Evolutionary conservation across 2,797 vertebrate genomes (phyloP), one percentile per base, ranked within the genome.

Genomic region (Chelmon rostratus): DNA sequence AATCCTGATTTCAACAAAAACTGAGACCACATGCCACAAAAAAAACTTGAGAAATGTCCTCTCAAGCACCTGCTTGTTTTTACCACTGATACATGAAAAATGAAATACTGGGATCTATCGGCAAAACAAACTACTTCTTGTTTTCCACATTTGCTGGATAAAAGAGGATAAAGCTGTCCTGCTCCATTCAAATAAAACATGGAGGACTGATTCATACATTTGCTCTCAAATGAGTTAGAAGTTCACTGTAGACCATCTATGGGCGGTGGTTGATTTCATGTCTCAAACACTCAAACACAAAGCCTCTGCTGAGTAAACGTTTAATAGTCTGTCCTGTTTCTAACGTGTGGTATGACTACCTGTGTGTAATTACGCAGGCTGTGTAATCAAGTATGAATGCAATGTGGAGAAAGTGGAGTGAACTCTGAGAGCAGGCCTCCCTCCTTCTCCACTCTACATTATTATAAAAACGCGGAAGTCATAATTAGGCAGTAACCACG

Each of bases 391-490:
- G 63, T 11, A 15, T 66, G 73, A 5, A 2, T 5, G 33, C 37
- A 3, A 7, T 8, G 25, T 1, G 16, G 21, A 9, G 33, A 65
- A 72, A 58, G n/a, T 56, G 33, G 58, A 7, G 18, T 16, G 6
- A 49, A 63, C 1, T 56, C 13, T 1, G 2, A 1, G 13, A 57
- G 47, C 56, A 66, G 81, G 77, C 81, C 82, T 78, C 65, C 15
- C 6, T 46, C 37, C 23, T 33, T 56, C 56, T 18, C 6, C 9
- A 7, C 54, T 37, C 23, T 53, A 42, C 54, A 5, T 65, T 72
- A 59, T 31, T 31, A 61, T 62, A 59, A 75, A 89, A 93, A 95
- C 83, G 93, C 95, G 95, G 95, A 96, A 96, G 94, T 95, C 38
- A 23, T 62, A 76, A 77, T 73, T 6, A 62, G 59, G 35, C 68